Evolutionary conservation across 2,113 vertebrate species (phyloP), one percentile per base, ranked within the genome.

Genomic region (Colaptes auratus): DNA sequence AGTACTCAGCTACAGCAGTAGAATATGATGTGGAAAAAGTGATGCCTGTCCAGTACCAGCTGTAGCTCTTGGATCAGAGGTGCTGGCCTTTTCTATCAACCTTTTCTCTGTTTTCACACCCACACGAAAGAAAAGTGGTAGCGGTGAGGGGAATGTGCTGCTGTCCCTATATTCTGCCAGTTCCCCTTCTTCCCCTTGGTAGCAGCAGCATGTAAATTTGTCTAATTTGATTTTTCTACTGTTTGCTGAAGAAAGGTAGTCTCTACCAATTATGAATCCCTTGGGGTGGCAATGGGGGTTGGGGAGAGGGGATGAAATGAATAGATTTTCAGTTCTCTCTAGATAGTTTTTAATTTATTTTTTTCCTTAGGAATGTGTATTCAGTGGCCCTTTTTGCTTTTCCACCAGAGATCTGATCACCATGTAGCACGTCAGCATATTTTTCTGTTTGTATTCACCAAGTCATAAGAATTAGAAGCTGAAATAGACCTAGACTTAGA

Each of bases 371-470:
- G 39, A 67, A 66, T 74, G 33, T 9, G 14, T 81, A 52, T 90
- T 86, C 82, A 27, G 31, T 77, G 44, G 63, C 36, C 35, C 71
- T 77, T 82, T 63, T 73, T 78, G n/a, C 69, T 94, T 92, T 93
- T 82, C 31, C 27, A 50, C 12, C 23, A 66, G 71, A 76, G 35
- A 80, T 82, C 74, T 67, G 83, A 71, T 91, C 93, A 88, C 58
- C 52, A 46, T 46, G 39, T 82, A 88, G 73, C 42, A 80, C 67
- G 82, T 82, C 82, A 76, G 15, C 39, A 53, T 75, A 46, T 36
- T 89, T 80, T 96, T 95, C 82, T 84, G n/a, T 59, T 2, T 13
- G 39, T 91, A 86, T 80, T 78, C 90, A 93, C 88, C 31, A 82
- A 92, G 27, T 39, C 60, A 24, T 81, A 65, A 86, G 69, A 88